Conservation (phyloP, 2,797 vertebrate species). For the Zonotrichia albicollis region DNA sequence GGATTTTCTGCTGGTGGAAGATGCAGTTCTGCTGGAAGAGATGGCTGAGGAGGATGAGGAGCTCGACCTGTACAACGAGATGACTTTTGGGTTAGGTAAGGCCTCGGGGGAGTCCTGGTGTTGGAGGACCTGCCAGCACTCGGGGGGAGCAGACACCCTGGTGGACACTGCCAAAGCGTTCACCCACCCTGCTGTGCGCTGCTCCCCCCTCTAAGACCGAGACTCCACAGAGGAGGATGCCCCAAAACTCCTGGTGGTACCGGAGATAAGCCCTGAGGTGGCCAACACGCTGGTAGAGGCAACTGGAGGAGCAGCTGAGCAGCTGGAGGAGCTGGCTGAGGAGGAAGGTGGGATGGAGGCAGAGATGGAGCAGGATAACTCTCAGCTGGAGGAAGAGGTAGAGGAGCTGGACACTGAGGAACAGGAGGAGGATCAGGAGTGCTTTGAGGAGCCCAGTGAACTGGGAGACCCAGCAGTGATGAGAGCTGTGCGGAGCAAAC, state of each 20-base stretch:
- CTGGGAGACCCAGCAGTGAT: slow-evolving; percentile 86
- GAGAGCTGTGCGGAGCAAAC: slow-evolving; percentile 80
- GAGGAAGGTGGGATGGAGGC: slow-evolving; percentile 1
- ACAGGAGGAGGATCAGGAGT: slow-evolving; percentile 1
- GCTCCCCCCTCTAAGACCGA: background rate
- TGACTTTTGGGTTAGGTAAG: slow-evolving; percentile 87
- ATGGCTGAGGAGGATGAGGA: slow-evolving; percentile 86
- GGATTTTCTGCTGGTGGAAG: slow-evolving; percentile 72
- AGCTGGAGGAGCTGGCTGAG: background rate
- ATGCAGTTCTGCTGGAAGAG: slow-evolving; percentile 78
- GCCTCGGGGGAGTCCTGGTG: background rate
- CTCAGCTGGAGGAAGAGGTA: background rate
- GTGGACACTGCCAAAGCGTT: background rate
- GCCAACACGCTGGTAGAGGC: background rate
- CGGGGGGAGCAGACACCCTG: background rate
- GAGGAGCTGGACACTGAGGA: slow-evolving; percentile 8
- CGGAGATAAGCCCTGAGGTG: background rate
- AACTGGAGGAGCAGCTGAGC: background rate
- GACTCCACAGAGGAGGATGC: background rate
- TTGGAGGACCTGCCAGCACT: background rate
- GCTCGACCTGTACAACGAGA: slow-evolving; percentile 85
- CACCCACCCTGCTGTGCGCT: background rate
- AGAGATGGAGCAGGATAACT: background rate
- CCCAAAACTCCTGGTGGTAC: background rate
- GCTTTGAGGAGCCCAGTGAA: slow-evolving; percentile 4